Conservation (phyloP, 2,113 vertebrate genomes). For the Sturnus vulgaris region DNA sequence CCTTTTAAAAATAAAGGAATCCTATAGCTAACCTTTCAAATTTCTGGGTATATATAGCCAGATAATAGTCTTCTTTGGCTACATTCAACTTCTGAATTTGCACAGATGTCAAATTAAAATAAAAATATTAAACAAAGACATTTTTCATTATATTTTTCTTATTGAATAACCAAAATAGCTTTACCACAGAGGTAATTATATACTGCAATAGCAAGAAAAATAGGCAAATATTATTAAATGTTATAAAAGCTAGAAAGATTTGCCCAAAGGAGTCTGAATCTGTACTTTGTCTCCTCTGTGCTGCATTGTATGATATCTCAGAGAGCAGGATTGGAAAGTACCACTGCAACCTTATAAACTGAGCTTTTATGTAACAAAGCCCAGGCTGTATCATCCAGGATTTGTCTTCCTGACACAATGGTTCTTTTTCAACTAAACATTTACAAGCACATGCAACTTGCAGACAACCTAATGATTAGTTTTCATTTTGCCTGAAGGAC, state of each 20-base stretch:
- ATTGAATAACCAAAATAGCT: background rate
- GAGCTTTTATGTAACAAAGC: background rate
- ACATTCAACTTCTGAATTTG: background rate
- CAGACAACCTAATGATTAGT: background rate
- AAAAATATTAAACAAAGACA: background rate
- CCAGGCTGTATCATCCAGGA: background rate
- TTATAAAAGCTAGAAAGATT: background rate
- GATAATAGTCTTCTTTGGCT: background rate
- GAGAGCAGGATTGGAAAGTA: background rate
- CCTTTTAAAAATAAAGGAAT: background rate
- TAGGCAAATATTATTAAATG: background rate
- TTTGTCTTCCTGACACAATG: background rate
- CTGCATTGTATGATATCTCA: background rate
- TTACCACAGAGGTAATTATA: background rate
- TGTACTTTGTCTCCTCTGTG: background rate
- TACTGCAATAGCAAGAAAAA: background rate
- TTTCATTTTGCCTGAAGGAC: background rate
- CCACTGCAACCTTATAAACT: background rate
- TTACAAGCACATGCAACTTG: background rate
- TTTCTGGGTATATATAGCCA: background rate
- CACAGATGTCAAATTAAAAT: background rate
- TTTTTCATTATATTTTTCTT: background rate
- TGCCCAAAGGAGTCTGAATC: background rate
- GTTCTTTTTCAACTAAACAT: background rate
- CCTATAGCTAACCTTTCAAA: background rate